Conservation (phyloP, 2,797 vertebrate species). For the Meda fulgida region DNA sequence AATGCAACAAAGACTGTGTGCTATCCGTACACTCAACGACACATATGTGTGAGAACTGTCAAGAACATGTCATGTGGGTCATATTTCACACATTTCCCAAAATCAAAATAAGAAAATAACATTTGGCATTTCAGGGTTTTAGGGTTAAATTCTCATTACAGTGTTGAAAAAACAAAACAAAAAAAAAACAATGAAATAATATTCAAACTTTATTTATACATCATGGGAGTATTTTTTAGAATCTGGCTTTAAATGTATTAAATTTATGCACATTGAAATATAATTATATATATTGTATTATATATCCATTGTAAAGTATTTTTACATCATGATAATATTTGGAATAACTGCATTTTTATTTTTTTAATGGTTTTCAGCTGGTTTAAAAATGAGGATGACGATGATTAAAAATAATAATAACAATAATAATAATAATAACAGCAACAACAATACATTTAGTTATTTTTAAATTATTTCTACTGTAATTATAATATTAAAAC, state of each 20-base stretch:
- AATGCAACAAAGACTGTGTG: constrained; percentile 25
- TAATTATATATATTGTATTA: too few relatives aligned
- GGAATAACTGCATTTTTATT: neutral
- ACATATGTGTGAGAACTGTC: constrained; percentile 2
- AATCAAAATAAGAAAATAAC: neutral
- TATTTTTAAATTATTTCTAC: neutral
- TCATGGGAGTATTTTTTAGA: neutral
- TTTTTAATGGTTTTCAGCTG: neutral
- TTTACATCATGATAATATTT: neutral
- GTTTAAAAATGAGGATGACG: neutral
- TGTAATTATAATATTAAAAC: neutral
- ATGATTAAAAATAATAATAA: neutral
- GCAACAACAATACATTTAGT: neutral
- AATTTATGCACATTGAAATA: too few relatives aligned
- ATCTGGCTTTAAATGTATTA: neutral
- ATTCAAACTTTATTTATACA: neutral
- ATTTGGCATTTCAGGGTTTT: neutral
- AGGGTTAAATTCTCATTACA: neutral
- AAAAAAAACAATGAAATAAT: neutral
- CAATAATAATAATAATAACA: neutral
- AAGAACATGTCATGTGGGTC: neutral
- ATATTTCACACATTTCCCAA: neutral
- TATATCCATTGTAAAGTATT: neutral
- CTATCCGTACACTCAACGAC: neutral
- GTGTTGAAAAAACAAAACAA: neutral